Evolutionary conservation across 2,797 vertebrate species (phyloP).

Genomic region (Labroides dimidiatus): DNA sequence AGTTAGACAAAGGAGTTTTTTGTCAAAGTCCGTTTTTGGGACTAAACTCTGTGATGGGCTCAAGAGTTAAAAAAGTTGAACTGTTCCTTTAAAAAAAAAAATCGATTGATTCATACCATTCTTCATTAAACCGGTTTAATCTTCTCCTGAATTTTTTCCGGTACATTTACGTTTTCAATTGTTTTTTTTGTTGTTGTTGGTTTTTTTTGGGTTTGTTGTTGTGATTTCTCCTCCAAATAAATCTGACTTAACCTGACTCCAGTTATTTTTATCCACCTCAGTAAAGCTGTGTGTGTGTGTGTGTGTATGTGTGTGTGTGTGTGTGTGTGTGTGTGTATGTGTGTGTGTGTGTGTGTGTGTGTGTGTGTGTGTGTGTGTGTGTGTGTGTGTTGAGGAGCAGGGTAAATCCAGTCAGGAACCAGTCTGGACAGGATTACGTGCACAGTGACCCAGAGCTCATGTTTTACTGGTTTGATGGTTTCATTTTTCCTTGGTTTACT

Average conservation of each 20-base stretch:
- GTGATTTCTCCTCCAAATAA: conserved; percentile 34
- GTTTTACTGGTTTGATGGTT: conserved; percentile 18
- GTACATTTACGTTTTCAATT: too few relatives aligned
- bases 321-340: not conserved
- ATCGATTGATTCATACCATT: too few relatives aligned
- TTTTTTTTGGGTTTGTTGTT: too few relatives aligned
- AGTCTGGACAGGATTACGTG: conserved; percentile 55
- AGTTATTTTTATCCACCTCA: conserved; percentile 44
- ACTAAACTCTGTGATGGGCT: too few relatives aligned
- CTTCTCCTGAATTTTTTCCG: too few relatives aligned
- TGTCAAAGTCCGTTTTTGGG: too few relatives aligned
- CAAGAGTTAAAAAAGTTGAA: too few relatives aligned
- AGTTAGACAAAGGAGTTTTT: too few relatives aligned
- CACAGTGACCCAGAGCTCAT: conserved; percentile 8
- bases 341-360: too few relatives aligned
- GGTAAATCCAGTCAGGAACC: conserved; percentile 41
- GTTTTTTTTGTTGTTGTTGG: too few relatives aligned
- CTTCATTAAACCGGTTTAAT: too few relatives aligned
- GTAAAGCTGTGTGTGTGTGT: not conserved
- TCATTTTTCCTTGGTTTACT: not conserved
- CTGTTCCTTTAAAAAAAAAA: too few relatives aligned
- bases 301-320: not conserved
- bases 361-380: not conserved
- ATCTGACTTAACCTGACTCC: conserved; percentile 23
- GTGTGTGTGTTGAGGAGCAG: conserved; percentile 15